Percentiles rank a stretch among this genome's conserved stretches.
Evolutionary conservation across 2,113 vertebrate genomes (phyloP).

Genomic region (Triplophysa dalaica): DNA sequence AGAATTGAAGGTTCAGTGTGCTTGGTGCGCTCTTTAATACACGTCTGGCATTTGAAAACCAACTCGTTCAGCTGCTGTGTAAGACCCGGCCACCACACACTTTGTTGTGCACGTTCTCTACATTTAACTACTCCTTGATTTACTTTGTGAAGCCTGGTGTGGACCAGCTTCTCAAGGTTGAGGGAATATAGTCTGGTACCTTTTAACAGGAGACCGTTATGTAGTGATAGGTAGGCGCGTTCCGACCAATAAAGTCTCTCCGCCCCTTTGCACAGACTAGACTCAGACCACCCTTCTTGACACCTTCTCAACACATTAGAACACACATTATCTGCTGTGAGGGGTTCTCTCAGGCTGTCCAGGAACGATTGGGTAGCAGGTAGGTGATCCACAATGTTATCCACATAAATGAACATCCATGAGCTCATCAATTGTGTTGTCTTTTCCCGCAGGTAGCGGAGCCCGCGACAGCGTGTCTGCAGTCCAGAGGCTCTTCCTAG

Average conservation of each 20-base stretch:
- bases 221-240: no score
- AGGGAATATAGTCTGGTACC: no score
- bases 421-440: not conserved
- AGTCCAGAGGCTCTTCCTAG: not conserved
- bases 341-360: not conserved
- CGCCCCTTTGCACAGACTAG: no score
- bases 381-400: slow-evolving; percentile 14
- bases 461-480: not conserved
- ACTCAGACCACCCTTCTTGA: no score
- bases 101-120: no score
- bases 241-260: no score
- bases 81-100: no score
- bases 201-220: no score
- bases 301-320: no score
- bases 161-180: no score
- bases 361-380: not conserved
- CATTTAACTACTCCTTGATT: no score
- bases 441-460: not conserved
- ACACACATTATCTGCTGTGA: not conserved
- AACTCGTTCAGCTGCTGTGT: slow-evolving; percentile 21
- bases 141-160: no score
- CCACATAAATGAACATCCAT: slow-evolving; percentile 34
- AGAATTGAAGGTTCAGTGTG: not conserved
- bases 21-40: slow-evolving; percentile 21
- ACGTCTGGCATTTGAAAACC: slow-evolving; percentile 28